These are phyloP conservation scores for Paraescarpia echinospica DNA, from an alignment of 1,140 invertebrate genomes.

Conservation along the genomic window DNA sequence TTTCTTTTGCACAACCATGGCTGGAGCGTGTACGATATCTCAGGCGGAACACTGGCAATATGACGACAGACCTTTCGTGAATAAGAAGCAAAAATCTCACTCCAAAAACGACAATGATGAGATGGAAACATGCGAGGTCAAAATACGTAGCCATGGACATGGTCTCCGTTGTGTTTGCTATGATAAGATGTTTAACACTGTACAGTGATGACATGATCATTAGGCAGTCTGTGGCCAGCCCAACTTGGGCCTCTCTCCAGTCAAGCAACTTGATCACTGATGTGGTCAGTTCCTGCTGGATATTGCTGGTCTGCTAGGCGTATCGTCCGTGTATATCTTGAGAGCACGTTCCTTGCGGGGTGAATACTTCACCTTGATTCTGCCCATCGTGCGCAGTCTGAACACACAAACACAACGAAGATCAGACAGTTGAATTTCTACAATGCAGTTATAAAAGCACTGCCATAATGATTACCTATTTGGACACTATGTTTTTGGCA, in stretches of 20 bases:
- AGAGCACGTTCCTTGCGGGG: conserved; percentile 71
- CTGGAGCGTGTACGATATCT: neutral
- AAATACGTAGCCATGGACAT: neutral
- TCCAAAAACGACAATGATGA: neutral
- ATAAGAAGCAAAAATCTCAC: neutral
- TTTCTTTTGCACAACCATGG: neutral
- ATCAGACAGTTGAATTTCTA: neutral
- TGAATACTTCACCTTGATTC: conserved; percentile 47
- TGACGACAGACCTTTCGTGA: neutral
- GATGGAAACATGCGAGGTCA: neutral
- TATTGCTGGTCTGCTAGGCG: conserved; percentile 10
- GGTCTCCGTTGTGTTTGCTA: neutral
- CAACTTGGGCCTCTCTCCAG: neutral
- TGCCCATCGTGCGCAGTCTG: neutral
- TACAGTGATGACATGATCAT: neutral
- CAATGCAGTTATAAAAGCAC: neutral
- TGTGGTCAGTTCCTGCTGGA: neutral
- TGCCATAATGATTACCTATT: no score
- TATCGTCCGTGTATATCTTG: conserved; percentile 72
- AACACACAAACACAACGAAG: neutral
- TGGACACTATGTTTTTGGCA: no score
- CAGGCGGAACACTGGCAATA: neutral
- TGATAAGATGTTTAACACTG: neutral
- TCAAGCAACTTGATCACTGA: neutral
- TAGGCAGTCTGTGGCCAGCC: neutral